Conservation (phyloP, 1,140 invertebrate genomes). For the Catajapyx aquilonaris region DNA sequence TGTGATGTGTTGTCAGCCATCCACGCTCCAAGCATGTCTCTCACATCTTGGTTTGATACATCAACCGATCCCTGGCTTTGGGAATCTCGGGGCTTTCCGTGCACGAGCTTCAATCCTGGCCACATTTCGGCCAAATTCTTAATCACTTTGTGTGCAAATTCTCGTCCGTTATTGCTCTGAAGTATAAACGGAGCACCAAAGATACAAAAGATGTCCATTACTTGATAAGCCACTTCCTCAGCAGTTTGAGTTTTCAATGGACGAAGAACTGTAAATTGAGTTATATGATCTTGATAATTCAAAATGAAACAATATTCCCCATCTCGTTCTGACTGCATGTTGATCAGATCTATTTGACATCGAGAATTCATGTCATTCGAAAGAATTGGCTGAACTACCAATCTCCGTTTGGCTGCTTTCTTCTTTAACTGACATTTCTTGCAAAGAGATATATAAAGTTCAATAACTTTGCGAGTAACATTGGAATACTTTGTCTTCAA, state of each 20-base stretch:
- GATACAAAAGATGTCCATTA: conserved; percentile 20
- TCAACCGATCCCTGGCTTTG: too few relatives aligned
- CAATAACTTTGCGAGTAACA: too few relatives aligned
- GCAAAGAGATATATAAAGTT: too few relatives aligned
- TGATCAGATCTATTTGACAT: conserved; percentile 26
- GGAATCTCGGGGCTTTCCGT: conserved; percentile 15
- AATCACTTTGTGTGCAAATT: conserved; percentile 16
- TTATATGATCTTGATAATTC: conserved; percentile 25
- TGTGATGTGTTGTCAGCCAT: conserved; percentile 13
- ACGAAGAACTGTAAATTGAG: conserved; percentile 22
- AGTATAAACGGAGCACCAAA: conserved; percentile 19
- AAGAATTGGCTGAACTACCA: too few relatives aligned
- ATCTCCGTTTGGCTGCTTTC: too few relatives aligned
- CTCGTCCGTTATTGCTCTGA: conserved; percentile 19
- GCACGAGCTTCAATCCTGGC: conserved; percentile 18
- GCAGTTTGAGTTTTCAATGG: conserved; percentile 19
- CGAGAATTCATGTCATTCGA: too few relatives aligned
- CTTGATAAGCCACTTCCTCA: conserved; percentile 17
- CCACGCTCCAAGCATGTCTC: too few relatives aligned
- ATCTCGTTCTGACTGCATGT: conserved; percentile 21
- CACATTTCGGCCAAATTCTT: conserved; percentile 14
- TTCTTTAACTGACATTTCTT: too few relatives aligned
- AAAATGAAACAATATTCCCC: conserved; percentile 22
- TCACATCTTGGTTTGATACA: too few relatives aligned
- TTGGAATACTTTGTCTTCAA: too few relatives aligned